These are phyloP conservation scores for Lerema accius DNA, from an alignment of 1,140 invertebrate genomes.

Conservation along the genomic window DNA sequence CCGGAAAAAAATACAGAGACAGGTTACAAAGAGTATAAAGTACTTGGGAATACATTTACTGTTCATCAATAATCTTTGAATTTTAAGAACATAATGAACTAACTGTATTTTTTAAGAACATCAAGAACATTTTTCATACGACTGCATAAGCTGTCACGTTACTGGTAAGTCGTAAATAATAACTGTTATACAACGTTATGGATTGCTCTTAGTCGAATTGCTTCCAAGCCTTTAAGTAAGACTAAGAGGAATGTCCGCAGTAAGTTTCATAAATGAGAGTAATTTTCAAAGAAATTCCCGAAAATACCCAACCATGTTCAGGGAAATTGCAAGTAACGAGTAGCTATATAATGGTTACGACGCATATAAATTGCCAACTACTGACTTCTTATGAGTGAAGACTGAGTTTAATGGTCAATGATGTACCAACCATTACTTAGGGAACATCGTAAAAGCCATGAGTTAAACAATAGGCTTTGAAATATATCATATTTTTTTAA, in stretches of 20 bases:
- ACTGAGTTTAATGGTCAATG: neutral
- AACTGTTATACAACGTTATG: neutral
- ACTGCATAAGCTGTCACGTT: no score
- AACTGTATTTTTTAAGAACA: no score
- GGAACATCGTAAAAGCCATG: no score
- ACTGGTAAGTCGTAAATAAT: neutral
- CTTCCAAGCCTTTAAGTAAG: conserved; percentile 5
- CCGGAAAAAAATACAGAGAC: no score
- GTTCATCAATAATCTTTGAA: no score
- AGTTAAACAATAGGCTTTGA: no score
- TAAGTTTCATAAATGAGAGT: conserved; percentile 1
- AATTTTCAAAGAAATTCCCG: conserved; percentile 4
- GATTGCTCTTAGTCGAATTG: neutral
- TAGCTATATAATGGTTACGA: neutral
- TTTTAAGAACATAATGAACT: no score
- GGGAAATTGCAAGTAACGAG: conserved; percentile 1
- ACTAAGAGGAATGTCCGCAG: conserved; percentile 3
- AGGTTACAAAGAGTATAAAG: no score
- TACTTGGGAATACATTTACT: no score
- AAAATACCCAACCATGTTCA: neutral
- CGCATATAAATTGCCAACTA: neutral
- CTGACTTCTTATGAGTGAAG: neutral
- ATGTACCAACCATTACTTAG: no score
- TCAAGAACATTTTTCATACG: no score
- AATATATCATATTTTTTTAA: no score